Evolutionary conservation across 2,113 vertebrate genomes (phyloP).

Genomic region (Cairina moschata): DNA sequence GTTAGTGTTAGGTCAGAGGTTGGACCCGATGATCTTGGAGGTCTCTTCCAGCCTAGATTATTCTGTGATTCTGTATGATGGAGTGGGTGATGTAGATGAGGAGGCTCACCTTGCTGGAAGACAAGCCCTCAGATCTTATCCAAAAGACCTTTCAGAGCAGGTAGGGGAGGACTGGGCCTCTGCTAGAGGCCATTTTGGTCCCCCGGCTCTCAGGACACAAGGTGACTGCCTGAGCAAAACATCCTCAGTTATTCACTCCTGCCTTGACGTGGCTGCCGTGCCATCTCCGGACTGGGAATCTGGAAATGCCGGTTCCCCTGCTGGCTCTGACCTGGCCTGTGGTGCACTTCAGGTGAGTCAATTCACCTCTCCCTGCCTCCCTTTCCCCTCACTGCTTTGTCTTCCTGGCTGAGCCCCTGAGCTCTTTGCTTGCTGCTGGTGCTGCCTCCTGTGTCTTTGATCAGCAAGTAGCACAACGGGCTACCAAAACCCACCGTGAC

Average conservation of each 20-base stretch:
- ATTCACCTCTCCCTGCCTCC: neutral
- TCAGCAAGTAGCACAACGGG: neutral
- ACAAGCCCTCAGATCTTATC: neutral
- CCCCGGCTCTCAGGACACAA: neutral
- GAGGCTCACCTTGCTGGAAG: neutral
- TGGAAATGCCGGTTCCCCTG: neutral
- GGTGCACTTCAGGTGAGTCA: neutral
- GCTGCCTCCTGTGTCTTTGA: neutral
- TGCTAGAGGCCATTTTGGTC: neutral
- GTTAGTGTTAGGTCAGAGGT: too few relatives aligned
- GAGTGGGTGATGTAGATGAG: neutral
- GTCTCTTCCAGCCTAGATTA: too few relatives aligned
- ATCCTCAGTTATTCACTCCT: neutral
- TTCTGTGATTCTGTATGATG: too few relatives aligned
- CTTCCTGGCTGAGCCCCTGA: accelerated
- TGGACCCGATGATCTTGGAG: too few relatives aligned
- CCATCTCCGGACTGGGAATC: neutral
- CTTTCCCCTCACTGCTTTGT: neutral
- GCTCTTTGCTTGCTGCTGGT: neutral
- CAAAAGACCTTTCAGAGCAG: neutral
- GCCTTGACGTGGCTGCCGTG: neutral
- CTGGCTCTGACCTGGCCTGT: neutral
- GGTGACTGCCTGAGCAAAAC: neutral
- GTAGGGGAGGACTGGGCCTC: neutral
- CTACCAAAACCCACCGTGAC: neutral